These are phyloP conservation scores for Tyto alba DNA, from an alignment of 2,113 vertebrate genomes.

Conservation along the genomic window DNA sequence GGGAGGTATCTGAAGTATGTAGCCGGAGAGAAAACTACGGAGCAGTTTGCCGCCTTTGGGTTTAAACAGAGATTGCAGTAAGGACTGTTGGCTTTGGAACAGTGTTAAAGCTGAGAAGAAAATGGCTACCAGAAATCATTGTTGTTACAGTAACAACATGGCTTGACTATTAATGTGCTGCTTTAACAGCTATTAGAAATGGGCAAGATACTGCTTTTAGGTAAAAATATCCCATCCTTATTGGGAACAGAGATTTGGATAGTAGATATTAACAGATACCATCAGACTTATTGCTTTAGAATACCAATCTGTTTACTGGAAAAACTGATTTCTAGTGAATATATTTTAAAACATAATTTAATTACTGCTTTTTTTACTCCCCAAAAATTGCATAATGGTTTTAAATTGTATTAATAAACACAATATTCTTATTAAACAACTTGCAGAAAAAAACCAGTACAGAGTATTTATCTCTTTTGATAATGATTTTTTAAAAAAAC, in stretches of 20 bases:
- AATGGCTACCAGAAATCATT: constrained; percentile 55
- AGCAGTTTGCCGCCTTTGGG: background rate
- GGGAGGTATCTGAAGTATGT: background rate
- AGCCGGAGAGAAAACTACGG: background rate
- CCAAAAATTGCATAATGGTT: background rate
- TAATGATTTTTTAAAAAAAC: background rate
- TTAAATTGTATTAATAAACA: background rate
- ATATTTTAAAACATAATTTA: background rate
- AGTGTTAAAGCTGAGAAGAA: constrained; percentile 45
- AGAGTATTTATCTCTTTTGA: background rate
- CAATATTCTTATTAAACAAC: background rate
- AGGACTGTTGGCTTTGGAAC: background rate
- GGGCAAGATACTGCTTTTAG: background rate
- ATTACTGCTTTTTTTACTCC: background rate
- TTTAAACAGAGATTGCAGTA: constrained; percentile 8
- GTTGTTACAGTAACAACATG: constrained; percentile 51
- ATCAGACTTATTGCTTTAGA: background rate
- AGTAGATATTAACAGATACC: background rate
- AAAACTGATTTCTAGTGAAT: background rate
- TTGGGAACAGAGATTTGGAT: background rate
- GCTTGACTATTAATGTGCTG: constrained; percentile 22
- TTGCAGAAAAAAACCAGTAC: background rate
- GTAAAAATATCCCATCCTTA: background rate
- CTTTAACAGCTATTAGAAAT: background rate
- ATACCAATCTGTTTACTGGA: background rate